Evolutionary conservation across 2,888 invertebrate genomes (phyloP).

Genomic region (Luffia ferchaultella): DNA sequence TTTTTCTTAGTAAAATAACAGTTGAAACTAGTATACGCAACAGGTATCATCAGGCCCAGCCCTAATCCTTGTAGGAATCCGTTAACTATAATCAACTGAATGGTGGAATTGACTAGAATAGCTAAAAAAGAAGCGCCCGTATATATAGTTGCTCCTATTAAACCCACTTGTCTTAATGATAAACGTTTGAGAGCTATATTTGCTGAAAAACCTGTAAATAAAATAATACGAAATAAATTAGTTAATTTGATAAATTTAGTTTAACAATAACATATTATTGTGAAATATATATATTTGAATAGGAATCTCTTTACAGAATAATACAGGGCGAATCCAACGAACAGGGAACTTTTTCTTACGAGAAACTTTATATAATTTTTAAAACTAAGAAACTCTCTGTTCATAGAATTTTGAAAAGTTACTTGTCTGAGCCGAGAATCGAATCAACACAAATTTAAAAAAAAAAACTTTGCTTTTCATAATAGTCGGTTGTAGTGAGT

Average conservation of each 20-base stretch:
- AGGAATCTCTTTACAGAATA: neutral
- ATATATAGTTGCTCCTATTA: constrained; percentile 71
- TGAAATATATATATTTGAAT: neutral
- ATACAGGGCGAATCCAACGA: too few relatives aligned
- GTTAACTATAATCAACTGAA: constrained; percentile 71
- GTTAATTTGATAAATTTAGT: neutral
- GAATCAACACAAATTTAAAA: too few relatives aligned
- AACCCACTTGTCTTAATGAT: constrained; percentile 71
- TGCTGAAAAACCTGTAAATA: constrained; percentile 70
- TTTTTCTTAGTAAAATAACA: constrained; percentile 76
- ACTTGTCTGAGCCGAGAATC: too few relatives aligned
- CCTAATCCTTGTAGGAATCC: constrained; percentile 72
- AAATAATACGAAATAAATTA: neutral
- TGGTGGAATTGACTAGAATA: constrained; percentile 69
- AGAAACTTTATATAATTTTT: too few relatives aligned
- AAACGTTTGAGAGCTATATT: constrained; percentile 72
- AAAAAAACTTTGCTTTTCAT: too few relatives aligned
- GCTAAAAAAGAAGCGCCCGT: constrained; percentile 69
- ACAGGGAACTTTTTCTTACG: too few relatives aligned
- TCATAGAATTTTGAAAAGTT: too few relatives aligned
- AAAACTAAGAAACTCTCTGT: too few relatives aligned
- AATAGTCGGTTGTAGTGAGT: too few relatives aligned
- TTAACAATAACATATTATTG: neutral
- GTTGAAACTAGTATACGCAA: constrained; percentile 77
- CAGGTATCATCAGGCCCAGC: constrained; percentile 76